A percentile compares a stretch with the other conserved stretches of the same genome.
These are phyloP conservation scores for Melinaea menophilus DNA, from an alignment of 2,888 invertebrate species.

Conservation along the genomic window DNA sequence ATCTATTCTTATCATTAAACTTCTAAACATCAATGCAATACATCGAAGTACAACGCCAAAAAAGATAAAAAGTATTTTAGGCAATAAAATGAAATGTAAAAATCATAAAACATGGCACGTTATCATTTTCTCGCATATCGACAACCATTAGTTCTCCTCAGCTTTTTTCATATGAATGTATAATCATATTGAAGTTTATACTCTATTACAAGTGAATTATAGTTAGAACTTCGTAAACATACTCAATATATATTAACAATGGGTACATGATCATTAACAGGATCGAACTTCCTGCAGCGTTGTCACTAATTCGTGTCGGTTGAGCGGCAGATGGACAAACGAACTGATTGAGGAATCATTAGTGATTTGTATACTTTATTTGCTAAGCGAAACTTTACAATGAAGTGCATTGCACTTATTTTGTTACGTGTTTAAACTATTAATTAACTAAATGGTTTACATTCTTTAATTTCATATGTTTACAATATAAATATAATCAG, in stretches of 20 bases:
- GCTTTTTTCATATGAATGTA: constrained; percentile 18
- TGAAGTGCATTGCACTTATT: not conserved
- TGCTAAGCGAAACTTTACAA: constrained; percentile 23
- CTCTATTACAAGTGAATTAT: constrained; percentile 8
- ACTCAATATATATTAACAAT: constrained; percentile 2
- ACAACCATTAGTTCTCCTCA: constrained; percentile 18
- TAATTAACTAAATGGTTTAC: not conserved
- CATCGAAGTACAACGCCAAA: not conserved
- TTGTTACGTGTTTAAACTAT: not conserved
- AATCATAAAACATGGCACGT: constrained; percentile 31
- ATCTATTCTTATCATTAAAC: no score
- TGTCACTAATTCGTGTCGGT: constrained; percentile 64
- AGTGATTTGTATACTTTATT: constrained; percentile 42
- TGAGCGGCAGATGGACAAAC: constrained; percentile 57
- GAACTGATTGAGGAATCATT: constrained; percentile 68
- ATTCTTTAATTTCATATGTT: no score
- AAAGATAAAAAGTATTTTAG: constrained; percentile 14
- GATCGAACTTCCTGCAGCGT: constrained; percentile 41
- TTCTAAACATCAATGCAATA: not conserved
- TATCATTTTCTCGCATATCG: constrained; percentile 30
- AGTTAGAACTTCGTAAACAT: constrained; percentile 14
- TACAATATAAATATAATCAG: no score
- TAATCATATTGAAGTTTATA: constrained; percentile 8
- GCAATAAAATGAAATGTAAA: constrained; percentile 25
- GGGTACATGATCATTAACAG: constrained; percentile 55